Evolutionary conservation across 2,797 vertebrate species (phyloP).

Genomic region (Syngnathus acus): DNA sequence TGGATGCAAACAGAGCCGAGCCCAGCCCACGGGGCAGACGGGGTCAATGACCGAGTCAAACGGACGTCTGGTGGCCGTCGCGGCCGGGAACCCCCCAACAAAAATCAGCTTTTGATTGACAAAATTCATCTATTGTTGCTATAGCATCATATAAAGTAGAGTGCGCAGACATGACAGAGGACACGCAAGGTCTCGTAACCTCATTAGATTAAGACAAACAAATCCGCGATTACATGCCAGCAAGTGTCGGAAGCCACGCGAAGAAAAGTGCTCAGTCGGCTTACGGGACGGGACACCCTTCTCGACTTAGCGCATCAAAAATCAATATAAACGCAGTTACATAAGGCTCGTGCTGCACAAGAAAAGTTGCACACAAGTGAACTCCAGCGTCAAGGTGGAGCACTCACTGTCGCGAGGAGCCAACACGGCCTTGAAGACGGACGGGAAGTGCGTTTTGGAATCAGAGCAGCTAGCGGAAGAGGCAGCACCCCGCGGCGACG

Average conservation of each 20-base stretch:
- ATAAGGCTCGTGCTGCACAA: no score
- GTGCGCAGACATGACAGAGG: neutral
- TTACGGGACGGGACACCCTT: slow-evolving; percentile 24
- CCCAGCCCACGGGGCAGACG: slow-evolving; percentile 55
- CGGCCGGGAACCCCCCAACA: slow-evolving; percentile 13
- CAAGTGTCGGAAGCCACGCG: slow-evolving; percentile 44
- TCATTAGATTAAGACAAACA: slow-evolving; percentile 46
- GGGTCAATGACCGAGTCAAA: slow-evolving; percentile 62
- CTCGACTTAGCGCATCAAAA: slow-evolving; percentile 4
- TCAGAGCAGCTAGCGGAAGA: neutral
- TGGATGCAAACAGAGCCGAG: slow-evolving; percentile 34
- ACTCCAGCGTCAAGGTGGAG: neutral
- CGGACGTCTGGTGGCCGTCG: slow-evolving; percentile 57
- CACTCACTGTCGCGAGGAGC: neutral
- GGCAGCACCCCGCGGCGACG: slow-evolving; percentile 47
- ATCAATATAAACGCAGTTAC: no score
- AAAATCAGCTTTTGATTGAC: neutral
- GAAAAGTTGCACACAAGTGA: no score
- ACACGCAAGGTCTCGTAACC: slow-evolving; percentile 38
- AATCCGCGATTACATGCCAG: slow-evolving; percentile 34
- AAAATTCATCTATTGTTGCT: no score
- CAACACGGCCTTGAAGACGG: neutral
- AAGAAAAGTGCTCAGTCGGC: slow-evolving; percentile 34
- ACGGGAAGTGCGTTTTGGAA: neutral
- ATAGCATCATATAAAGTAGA: no score